These are phyloP conservation scores for Drosophila yooni DNA, from an alignment of 2,888 invertebrate species.

Conservation along the genomic window DNA sequence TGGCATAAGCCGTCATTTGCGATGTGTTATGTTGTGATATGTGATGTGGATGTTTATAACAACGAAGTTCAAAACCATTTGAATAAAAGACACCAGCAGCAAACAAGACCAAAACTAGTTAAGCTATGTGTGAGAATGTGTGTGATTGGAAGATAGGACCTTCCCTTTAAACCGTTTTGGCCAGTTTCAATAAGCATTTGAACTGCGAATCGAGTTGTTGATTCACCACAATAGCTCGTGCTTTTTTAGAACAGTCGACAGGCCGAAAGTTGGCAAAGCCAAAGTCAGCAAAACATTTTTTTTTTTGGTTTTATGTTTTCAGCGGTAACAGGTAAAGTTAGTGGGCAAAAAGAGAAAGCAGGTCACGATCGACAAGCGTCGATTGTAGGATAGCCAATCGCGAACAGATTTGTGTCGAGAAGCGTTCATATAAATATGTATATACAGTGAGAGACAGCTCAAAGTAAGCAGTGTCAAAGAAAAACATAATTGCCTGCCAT, in stretches of 20 bases:
- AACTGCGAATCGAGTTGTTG: constrained; percentile 37
- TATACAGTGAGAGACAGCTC: neutral
- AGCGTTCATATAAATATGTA: neutral
- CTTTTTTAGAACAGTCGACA: constrained; percentile 40
- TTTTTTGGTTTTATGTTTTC: neutral
- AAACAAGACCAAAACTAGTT: constrained; percentile 37
- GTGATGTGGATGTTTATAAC: constrained; percentile 18
- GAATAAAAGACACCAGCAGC: constrained; percentile 28
- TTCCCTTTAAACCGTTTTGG: neutral
- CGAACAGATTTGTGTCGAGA: constrained; percentile 21
- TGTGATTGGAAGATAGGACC: neutral
- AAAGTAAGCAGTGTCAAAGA: too few species aligned
- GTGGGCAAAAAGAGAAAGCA: constrained; percentile 71
- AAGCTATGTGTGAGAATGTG: neutral
- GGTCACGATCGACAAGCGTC: constrained; percentile 65
- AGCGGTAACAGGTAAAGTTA: constrained; percentile 39
- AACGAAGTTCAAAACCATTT: constrained; percentile 72
- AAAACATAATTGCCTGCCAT: too few species aligned
- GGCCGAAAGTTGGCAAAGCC: constrained; percentile 16
- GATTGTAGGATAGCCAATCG: constrained; percentile 63
- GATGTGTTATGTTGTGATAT: constrained; percentile 6
- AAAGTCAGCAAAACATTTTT: constrained; percentile 17
- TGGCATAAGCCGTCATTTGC: constrained; percentile 65
- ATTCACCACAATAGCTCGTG: constrained; percentile 43
- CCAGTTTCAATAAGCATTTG: constrained; percentile 17